These are phyloP conservation scores for Scaptomyza flava DNA, from an alignment of 2,888 invertebrate species.

Conservation along the genomic window DNA sequence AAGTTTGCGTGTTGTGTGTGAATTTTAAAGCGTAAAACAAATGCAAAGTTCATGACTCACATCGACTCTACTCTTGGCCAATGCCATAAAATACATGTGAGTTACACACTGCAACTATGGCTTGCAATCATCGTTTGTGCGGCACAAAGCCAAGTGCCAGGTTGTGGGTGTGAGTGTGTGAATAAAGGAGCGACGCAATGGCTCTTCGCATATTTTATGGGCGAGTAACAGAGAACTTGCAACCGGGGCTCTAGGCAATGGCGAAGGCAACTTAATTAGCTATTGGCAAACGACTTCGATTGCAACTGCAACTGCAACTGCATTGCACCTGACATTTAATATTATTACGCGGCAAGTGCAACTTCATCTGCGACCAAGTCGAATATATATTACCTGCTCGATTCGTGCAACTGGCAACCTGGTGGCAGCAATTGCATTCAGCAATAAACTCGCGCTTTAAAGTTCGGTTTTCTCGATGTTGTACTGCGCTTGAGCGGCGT, in stretches of 20 bases:
- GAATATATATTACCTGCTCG: conserved; percentile 55
- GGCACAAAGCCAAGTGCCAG: conserved; percentile 31
- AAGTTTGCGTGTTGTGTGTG: conserved; percentile 62
- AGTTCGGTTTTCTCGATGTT: conserved; percentile 28
- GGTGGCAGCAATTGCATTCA: conserved; percentile 36
- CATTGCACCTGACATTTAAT: conserved; percentile 77
- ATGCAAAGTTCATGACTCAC: conserved; percentile 67
- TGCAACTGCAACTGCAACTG: conserved; percentile 49
- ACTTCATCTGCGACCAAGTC: conserved; percentile 35
- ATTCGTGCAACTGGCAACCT: conserved; percentile 7
- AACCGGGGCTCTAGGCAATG: not conserved
- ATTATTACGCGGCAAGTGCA: conserved; percentile 62
- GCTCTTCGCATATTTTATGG: conserved; percentile 66
- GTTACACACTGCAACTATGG: conserved; percentile 26
- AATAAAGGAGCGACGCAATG: conserved; percentile 3
- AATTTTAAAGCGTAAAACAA: conserved; percentile 64
- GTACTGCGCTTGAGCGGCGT: conserved; percentile 56
- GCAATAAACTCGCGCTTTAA: conserved; percentile 59
- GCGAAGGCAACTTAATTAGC: conserved; percentile 73
- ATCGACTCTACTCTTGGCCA: conserved; percentile 57
- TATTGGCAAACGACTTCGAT: conserved; percentile 49
- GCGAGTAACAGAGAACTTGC: conserved; percentile 3
- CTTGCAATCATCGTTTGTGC: conserved; percentile 39
- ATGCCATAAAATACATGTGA: conserved; percentile 63
- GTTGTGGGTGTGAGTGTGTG: conserved; percentile 22